phyloP scores from a whole-genome alignment of 2,797 vertebrate species.

The Tauraco hartlaubi region DNA sequence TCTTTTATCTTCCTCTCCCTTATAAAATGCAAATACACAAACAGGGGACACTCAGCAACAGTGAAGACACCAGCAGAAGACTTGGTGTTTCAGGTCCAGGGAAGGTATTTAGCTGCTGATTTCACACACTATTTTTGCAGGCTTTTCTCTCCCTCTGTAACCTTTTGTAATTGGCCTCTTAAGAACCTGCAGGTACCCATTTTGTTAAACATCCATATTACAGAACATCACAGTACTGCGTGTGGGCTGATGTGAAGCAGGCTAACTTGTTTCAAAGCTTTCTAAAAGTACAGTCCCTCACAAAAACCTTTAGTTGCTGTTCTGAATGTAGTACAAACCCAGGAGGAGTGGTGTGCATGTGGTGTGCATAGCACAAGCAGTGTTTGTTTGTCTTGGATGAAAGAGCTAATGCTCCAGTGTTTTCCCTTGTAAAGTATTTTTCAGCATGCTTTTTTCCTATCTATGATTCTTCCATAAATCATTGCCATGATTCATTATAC shows the following conservation, averaged over 20 bases:
- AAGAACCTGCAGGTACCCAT: background rate
- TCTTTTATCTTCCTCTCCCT: background rate
- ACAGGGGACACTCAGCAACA: background rate
- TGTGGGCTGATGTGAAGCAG: background rate
- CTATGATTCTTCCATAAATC: slow-evolving; percentile 20
- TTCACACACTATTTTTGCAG: background rate
- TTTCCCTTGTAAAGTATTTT: background rate
- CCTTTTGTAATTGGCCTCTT: background rate
- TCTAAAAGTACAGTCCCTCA: background rate
- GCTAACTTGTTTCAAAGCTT: background rate
- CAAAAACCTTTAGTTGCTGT: background rate
- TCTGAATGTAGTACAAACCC: background rate
- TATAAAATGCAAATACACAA: background rate
- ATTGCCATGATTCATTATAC: slow-evolving; percentile 15
- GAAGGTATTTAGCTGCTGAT: background rate
- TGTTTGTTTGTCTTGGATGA: background rate
- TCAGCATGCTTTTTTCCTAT: background rate
- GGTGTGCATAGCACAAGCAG: background rate
- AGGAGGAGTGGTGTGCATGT: background rate
- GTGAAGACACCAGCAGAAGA: background rate
- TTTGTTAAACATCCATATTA: background rate
- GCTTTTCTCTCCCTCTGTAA: background rate
- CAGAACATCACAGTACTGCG: background rate
- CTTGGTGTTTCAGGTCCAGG: background rate
- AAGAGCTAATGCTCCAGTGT: background rate